Evolutionary conservation across 1,140 invertebrate species (phyloP), one percentile per base, ranked within the genome.

Genomic region (Camponotus floridanus): DNA sequence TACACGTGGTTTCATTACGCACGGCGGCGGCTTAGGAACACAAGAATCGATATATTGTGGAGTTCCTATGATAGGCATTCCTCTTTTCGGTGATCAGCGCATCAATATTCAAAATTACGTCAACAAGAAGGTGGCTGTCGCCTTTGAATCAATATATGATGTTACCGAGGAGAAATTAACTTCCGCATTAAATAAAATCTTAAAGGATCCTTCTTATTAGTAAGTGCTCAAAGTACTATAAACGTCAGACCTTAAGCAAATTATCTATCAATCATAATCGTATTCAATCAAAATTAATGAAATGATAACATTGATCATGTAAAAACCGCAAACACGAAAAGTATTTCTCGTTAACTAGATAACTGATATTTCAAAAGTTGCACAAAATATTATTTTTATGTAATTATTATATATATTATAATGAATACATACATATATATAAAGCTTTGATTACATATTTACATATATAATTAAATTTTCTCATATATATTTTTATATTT

Each of bases 41-140:
- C n/a, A n/a, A n/a, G n/a, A n/a, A n/a, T n/a, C n/a, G n/a, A n/a
- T n/a, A n/a, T n/a, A n/a, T n/a, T n/a, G n/a, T 76, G 95, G 92
- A 2, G 92, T 95, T 8, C 96, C 96, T 4, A 74, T 96, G 51
- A 74, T 96, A 0, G 94, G 93, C 0, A 90, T 96, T 15, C 96
- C 96, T 0, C 59, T 96, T 0, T 94, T 94, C 74, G 93, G 87
- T 5, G 96, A 96, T 88, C 96, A 96, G 76, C 45, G 45, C 1
- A 81, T 83, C n/a, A 96, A 96, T 74, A 51, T 94, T 11, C n/a
- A 74, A 15, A 76, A 79, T 48, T 87, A 70, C 5, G 80, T 73
- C 0, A 62, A 76, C 0, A 87, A 80, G 7, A 91, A 92, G 0
- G 61, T 92, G n/a, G 92, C 87, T 0, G 57, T 92, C n/a, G 55